Percentiles rank a stretch among this genome's conserved stretches.
Evolutionary conservation across 2,797 vertebrate genomes (phyloP).

Genomic region (Prionace glauca): DNA sequence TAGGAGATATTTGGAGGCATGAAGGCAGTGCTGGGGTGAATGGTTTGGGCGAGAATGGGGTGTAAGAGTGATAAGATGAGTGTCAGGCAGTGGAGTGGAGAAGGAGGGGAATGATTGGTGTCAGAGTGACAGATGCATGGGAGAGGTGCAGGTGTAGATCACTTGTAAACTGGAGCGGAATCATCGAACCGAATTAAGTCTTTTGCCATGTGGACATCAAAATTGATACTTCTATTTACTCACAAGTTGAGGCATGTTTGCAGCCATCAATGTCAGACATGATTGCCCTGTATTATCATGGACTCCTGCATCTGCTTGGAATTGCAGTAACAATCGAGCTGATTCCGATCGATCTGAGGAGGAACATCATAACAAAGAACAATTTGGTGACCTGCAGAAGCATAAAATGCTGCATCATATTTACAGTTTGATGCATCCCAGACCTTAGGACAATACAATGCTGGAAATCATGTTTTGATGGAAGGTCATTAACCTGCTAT

Average conservation of each 20-base stretch:
- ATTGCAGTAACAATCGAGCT: constrained; percentile 40
- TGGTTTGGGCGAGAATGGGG: background rate
- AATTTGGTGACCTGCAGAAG: background rate
- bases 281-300: constrained; percentile 42
- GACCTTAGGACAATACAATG: background rate
- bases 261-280: constrained; percentile 42
- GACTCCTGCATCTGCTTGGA: constrained; percentile 42
- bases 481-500: too few species aligned
- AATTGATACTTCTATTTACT: constrained; percentile 25
- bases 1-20: background rate
- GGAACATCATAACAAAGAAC: background rate
- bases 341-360: constrained; percentile 43
- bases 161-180: background rate
- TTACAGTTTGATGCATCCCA: background rate
- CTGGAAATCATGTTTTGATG: background rate
- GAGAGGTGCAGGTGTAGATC: background rate
- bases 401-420: background rate
- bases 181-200: too few species aligned
- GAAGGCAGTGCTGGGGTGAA: background rate
- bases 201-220: background rate
- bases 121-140: background rate
- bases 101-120: background rate
- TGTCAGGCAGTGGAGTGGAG: too few species aligned
- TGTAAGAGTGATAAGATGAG: too few species aligned
- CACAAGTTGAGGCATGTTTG: constrained; percentile 45